These are phyloP conservation scores for Bryconaethiops microstoma DNA, from an alignment of 2,797 vertebrate genomes.

Conservation along the genomic window DNA sequence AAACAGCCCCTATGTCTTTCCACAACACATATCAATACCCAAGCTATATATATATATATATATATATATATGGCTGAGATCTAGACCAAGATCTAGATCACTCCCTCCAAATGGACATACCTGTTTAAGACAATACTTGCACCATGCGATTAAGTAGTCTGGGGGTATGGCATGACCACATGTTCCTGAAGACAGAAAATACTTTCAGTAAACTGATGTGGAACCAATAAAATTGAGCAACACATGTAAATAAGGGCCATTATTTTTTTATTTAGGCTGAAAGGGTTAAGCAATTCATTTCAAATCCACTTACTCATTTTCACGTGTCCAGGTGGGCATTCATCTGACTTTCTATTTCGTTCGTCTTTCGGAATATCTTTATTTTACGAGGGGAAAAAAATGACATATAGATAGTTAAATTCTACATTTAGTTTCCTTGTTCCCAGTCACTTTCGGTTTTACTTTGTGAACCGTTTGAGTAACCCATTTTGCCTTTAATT, in stretches of 20 bases:
- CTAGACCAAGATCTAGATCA: no score
- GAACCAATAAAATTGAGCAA: no score
- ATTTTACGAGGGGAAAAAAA: neutral
- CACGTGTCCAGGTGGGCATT: neutral
- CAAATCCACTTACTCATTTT: neutral
- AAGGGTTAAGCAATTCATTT: neutral
- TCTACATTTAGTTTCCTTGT: neutral
- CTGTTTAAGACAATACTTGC: slow-evolving; percentile 42
- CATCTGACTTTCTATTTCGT: neutral
- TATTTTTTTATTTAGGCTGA: neutral
- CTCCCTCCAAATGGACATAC: slow-evolving; percentile 20
- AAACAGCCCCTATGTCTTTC: no score
- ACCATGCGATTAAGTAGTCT: slow-evolving; percentile 51
- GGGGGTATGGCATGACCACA: slow-evolving; percentile 48
- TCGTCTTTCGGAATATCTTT: neutral
- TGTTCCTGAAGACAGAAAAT: no score
- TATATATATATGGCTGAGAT: no score
- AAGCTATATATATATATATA: no score
- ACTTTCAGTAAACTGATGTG: no score
- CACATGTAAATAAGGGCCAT: neutral
- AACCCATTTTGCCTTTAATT: neutral
- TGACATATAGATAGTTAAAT: neutral
- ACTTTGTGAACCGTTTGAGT: neutral
- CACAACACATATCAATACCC: no score
- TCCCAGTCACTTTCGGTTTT: neutral